Conservation (phyloP, 2,113 vertebrate species). For the Paedocypris sp. region DNA sequence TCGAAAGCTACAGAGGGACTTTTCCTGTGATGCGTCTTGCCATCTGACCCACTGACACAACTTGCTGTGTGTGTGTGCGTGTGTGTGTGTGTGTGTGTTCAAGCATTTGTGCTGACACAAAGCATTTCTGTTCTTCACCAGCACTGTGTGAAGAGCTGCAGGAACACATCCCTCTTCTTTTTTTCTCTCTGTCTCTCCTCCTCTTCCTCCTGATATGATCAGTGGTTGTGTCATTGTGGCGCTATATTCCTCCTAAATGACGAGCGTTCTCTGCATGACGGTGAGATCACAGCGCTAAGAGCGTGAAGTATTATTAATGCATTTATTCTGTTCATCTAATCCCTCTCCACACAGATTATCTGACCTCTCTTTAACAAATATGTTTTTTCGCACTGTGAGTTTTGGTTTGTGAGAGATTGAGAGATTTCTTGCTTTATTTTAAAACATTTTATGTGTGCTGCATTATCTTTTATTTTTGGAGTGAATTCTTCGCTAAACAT, state of each 20-base stretch:
- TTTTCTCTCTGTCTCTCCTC: neutral
- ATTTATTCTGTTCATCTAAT: conserved; percentile 37
- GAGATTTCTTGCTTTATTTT: neutral
- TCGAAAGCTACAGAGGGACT: neutral
- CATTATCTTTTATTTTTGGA: too few relatives aligned
- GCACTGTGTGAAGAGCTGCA: conserved; percentile 24
- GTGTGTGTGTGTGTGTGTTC: neutral
- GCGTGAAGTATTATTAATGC: conserved; percentile 33
- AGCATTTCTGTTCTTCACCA: conserved; percentile 27
- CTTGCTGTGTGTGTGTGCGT: neutral
- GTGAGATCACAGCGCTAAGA: conserved; percentile 21
- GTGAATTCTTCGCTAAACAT: too few relatives aligned
- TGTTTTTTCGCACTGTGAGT: neutral
- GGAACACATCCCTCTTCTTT: conserved; percentile 21
- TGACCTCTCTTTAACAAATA: conserved; percentile 34
- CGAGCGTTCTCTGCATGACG: conserved; percentile 32
- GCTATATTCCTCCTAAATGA: conserved; percentile 44
- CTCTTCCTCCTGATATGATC: conserved; percentile 27
- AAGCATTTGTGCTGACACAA: conserved; percentile 12
- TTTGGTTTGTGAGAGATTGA: too few relatives aligned
- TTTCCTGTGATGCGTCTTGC: neutral
- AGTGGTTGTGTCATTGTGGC: conserved; percentile 39
- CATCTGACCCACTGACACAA: conserved; percentile 8
- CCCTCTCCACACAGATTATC: conserved; percentile 39
- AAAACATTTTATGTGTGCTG: too few relatives aligned